Evolutionary conservation across 92 coral and sea anemone species (phyloP).

Genomic region (Ricordea florida): DNA sequence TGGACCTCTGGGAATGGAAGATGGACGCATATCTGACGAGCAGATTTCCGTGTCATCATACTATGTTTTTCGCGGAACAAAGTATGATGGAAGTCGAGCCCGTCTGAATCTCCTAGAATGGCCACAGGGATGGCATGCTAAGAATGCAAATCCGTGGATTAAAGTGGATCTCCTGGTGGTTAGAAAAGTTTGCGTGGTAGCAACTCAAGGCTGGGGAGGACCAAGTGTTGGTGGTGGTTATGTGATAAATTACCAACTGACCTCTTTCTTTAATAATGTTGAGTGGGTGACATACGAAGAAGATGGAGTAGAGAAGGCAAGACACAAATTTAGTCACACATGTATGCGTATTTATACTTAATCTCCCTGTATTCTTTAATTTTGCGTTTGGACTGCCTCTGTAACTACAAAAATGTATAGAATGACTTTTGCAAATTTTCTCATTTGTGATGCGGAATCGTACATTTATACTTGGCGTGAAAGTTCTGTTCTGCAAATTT

Average conservation of each 20-base stretch:
- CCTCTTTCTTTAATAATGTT: constrained; percentile 31
- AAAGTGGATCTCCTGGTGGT: constrained; percentile 25
- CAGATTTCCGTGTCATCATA: background rate
- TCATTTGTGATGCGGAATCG: too few relatives aligned
- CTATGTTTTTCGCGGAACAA: background rate
- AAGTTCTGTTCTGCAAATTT: too few relatives aligned
- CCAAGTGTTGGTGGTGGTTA: background rate
- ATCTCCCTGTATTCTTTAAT: too few relatives aligned
- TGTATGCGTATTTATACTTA: too few relatives aligned
- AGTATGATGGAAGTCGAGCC: background rate
- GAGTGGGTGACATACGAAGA: constrained; percentile 40
- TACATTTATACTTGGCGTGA: too few relatives aligned
- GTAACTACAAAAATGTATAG: too few relatives aligned
- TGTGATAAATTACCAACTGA: constrained; percentile 35
- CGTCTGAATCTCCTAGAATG: background rate
- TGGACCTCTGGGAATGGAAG: background rate
- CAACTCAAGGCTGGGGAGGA: constrained; percentile 40
- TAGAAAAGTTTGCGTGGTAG: constrained; percentile 10
- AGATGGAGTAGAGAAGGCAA: constrained; percentile 48
- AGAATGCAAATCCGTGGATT: constrained; percentile 45
- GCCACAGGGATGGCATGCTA: background rate
- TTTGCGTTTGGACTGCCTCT: too few relatives aligned
- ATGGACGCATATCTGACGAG: background rate
- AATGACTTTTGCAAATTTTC: too few relatives aligned
- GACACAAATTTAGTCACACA: too few relatives aligned